These are phyloP conservation scores for Labeo rohita DNA, from an alignment of 2,113 vertebrate genomes.

Conservation along the genomic window DNA sequence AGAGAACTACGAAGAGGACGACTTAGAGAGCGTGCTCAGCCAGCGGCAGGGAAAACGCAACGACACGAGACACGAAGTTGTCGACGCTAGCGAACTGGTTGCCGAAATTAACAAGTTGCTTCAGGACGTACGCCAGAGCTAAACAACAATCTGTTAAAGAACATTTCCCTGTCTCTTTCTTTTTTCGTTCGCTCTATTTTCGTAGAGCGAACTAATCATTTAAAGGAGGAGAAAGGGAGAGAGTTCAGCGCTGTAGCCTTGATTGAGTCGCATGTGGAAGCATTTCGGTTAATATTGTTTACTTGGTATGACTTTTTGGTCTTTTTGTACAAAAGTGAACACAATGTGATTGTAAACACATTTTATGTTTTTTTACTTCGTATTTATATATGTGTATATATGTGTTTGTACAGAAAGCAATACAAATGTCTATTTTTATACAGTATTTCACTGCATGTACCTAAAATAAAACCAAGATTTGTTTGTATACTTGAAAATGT, in stretches of 20 bases:
- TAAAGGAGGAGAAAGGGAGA: conserved; percentile 38
- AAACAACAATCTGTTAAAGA: conserved; percentile 52
- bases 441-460: conserved; percentile 83
- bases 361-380: conserved; percentile 96
- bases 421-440: conserved; percentile 99
- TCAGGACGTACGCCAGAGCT: conserved; percentile 93
- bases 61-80: conserved; percentile 86
- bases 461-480: conserved; percentile 67
- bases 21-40: conserved; percentile 91
- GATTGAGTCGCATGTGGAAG: conserved; percentile 86
- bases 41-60: conserved; percentile 78
- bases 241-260: conserved; percentile 73
- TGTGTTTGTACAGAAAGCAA: conserved; percentile 86
- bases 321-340: conserved; percentile 81
- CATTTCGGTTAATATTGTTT: conserved; percentile 81
- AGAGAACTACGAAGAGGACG: conserved; percentile 96
- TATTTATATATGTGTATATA: conserved; percentile 95
- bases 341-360: conserved; percentile 97
- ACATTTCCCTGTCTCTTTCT: conserved; percentile 23
- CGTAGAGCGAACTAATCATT: conserved; percentile 45
- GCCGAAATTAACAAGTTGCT: conserved; percentile 97
- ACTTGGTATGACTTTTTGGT: conserved; percentile 65
- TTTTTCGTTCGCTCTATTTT: conserved; percentile 15
- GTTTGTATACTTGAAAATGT: conserved; percentile 38
- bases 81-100: conserved; percentile 94